Evolutionary conservation across 2,113 vertebrate species (phyloP).

Genomic region (Dicrurus megarhynchus): DNA sequence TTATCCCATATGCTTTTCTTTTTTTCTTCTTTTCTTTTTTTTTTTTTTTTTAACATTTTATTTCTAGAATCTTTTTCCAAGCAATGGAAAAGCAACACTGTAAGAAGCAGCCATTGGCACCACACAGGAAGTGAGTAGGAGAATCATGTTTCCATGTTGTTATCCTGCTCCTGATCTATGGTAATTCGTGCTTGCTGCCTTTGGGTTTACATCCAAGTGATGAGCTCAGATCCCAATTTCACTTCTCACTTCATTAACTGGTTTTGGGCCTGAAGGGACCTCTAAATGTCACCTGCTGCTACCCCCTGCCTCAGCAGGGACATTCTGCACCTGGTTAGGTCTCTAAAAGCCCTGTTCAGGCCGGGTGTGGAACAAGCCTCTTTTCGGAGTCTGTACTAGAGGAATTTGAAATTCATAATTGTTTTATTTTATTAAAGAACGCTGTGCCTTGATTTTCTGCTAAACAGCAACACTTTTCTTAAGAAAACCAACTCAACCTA

Average conservation of each 20-base stretch:
- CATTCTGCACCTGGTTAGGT: background rate
- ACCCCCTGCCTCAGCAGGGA: background rate
- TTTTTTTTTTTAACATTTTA: background rate
- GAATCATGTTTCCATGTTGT: background rate
- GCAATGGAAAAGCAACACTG: background rate
- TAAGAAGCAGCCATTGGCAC: background rate
- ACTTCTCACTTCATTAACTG: background rate
- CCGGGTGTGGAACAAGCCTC: accelerated
- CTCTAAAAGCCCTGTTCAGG: background rate
- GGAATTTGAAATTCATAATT: background rate
- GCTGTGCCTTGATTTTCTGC: background rate
- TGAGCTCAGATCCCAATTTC: background rate
- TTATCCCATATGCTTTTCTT: background rate
- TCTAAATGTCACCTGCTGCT: background rate
- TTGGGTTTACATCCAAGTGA: background rate
- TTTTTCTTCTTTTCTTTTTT: too few species aligned
- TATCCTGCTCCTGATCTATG: background rate
- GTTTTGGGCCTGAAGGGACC: background rate
- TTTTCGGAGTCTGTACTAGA: too few species aligned
- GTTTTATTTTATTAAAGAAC: background rate
- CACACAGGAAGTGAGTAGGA: background rate
- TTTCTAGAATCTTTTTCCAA: background rate
- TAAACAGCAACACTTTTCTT: background rate
- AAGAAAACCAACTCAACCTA: background rate
- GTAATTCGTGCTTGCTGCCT: background rate